Conservation (phyloP, 2,113 vertebrate species). For the Brachionichthys hirsutus region DNA sequence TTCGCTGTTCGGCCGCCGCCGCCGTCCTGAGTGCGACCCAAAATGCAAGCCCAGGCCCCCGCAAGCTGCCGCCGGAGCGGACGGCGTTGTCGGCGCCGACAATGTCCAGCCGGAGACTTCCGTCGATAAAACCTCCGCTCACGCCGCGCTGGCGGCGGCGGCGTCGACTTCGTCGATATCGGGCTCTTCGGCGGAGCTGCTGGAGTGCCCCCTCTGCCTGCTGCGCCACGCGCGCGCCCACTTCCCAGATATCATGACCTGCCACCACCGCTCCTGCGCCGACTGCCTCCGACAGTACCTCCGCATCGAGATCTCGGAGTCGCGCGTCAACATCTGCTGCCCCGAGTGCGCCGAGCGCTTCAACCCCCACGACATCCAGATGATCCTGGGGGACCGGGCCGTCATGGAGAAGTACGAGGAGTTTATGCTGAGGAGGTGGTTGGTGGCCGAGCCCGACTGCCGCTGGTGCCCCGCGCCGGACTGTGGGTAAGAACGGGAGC, state of each 20-base stretch:
- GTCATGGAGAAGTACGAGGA: conserved; percentile 99
- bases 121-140: conserved; percentile 49
- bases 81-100: conserved; percentile 86
- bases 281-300: conserved; percentile 98
- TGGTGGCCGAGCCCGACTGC: conserved; percentile 95
- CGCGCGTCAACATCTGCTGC: conserved; percentile 97
- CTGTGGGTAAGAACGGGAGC: conserved; percentile 85
- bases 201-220: conserved; percentile 97
- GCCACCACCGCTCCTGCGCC: conserved; percentile 94
- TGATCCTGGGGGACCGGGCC: conserved; percentile 91
- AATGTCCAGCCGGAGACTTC: conserved; percentile 87
- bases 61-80: conserved; percentile 73
- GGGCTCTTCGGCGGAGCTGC: conserved; percentile 77
- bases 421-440: conserved; percentile 97
- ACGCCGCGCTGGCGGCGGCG: conserved; percentile 72
- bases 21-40: conserved; percentile 77
- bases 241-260: conserved; percentile 99
- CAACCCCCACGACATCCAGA: conserved; percentile 95
- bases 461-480: conserved; percentile 98
- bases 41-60: conserved; percentile 86
- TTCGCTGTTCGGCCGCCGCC: conserved; percentile 86
- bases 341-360: conserved; percentile 97
- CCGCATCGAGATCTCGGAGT: conserved; percentile 97
- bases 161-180: conserved; percentile 58
- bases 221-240: conserved; percentile 88